These are phyloP conservation scores for Gambelia wislizenii DNA, from an alignment of 2,797 vertebrate species.

Conservation along the genomic window DNA sequence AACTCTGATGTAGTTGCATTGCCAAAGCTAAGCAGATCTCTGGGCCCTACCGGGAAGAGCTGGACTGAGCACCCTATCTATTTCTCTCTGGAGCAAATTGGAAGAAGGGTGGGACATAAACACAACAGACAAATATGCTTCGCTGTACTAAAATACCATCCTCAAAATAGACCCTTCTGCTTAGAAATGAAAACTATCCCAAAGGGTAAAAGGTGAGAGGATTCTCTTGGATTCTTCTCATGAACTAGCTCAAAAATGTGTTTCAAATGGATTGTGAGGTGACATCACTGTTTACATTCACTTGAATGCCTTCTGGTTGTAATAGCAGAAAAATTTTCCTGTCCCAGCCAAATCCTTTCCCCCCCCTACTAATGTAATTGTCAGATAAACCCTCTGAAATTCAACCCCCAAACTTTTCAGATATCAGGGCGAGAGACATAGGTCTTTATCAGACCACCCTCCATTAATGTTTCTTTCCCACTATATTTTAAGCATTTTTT, in stretches of 20 bases:
- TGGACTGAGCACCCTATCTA: neutral
- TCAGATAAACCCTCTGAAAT: neutral
- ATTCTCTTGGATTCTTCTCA: slow-evolving; percentile 57
- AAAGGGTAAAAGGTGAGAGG: slow-evolving; percentile 53
- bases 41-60: neutral
- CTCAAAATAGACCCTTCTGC: slow-evolving; percentile 35
- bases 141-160: slow-evolving; percentile 23
- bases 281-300: slow-evolving; percentile 61
- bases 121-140: neutral
- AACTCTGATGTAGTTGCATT: no score
- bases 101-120: neutral
- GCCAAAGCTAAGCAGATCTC: no score
- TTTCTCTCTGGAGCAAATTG: neutral
- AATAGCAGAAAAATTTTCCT: slow-evolving; percentile 24
- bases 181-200: slow-evolving; percentile 48
- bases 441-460: no score
- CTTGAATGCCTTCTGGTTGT: slow-evolving; percentile 52
- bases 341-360: neutral
- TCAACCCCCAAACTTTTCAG: fast-evolving
- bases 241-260: slow-evolving; percentile 43
- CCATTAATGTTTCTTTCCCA: no score
- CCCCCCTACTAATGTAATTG: slow-evolving; percentile 27
- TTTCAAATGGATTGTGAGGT: slow-evolving; percentile 52
- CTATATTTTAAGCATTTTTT: no score
- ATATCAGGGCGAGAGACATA: neutral